Evolutionary conservation across 2,888 invertebrate genomes (phyloP).

Genomic region (Ceraclea dissimilis): DNA sequence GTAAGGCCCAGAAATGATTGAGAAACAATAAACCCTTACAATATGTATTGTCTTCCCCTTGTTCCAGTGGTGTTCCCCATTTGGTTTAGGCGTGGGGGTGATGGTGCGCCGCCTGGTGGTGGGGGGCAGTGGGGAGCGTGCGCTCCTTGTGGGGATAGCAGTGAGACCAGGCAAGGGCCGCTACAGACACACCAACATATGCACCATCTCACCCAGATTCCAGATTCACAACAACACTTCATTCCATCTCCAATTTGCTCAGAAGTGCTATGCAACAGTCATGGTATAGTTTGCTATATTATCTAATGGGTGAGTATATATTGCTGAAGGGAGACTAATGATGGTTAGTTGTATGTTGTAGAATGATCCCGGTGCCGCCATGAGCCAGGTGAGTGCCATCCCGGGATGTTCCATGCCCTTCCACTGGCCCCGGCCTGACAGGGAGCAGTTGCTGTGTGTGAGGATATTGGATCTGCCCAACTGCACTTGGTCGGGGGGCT

Average conservation of each 20-base stretch:
- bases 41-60: no score
- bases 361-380: conserved; percentile 61
- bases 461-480: conserved; percentile 61
- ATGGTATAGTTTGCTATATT: conserved; percentile 53
- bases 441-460: conserved; percentile 82
- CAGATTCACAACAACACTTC: conserved; percentile 85
- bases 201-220: conserved; percentile 87
- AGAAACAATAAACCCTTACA: no score
- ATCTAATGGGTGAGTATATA: no score
- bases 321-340: no score
- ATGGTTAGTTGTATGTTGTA: conserved; percentile 32
- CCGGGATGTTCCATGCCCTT: conserved; percentile 89
- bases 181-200: conserved; percentile 84
- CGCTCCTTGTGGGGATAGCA: conserved; percentile 82
- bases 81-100: conserved; percentile 75
- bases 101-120: conserved; percentile 54
- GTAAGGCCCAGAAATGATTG: no score
- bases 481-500: conserved; percentile 88
- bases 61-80: conserved; percentile 75
- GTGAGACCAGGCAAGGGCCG: conserved; percentile 81
- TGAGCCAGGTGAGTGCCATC: conserved; percentile 70
- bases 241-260: conserved; percentile 77
- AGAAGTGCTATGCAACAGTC: conserved; percentile 73
- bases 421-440: conserved; percentile 92
- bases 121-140: conserved; percentile 57